Evolutionary conservation across 2,888 invertebrate species (phyloP), one percentile per base, ranked within the genome.

Genomic region (Graphium colonna): DNA sequence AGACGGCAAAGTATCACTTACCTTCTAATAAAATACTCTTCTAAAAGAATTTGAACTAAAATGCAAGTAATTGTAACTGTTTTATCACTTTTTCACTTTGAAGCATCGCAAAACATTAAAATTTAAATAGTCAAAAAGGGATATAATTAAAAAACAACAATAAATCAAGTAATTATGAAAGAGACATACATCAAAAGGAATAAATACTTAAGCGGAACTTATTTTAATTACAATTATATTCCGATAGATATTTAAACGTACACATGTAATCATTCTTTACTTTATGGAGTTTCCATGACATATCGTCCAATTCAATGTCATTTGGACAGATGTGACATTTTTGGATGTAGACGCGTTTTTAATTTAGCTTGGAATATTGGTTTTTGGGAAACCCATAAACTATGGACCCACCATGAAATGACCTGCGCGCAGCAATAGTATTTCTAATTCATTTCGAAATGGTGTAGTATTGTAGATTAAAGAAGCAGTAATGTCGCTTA

Each of bases 61-160:
- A 40, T 10, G 12, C 43, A 36, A 44, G 43, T 43, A 39, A 31
- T 8, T 33, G 43, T 48, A 31, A 21, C 15, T 21, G 39, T 48
- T 39, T 51, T 33, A 38, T 33, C 51, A 55, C 51, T 55, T 51
- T 55, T 47, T 7, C 18, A 39, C 13, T 15, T 41, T 42, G 13
- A 15, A 48, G 4, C 31, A 40, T 28, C 15, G 9, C 18, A 47
- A 9, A 28, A n/a, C 26, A 26, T 16, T 16, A 40, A 44, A 33
- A 5, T 36, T 33, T 36, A 26, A 17, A 42, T 21, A 26, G 41
- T 51, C 2, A 36, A 9, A 12, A 36, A 36, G 9, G n/a, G 13
- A 36, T 10, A 12, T 36, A n/a, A 5, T 9, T 12, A 36, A 18
- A 26, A 45, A 31, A 44, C 5, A 39, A 3, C 13, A 12, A 1